phyloP scores from a whole-genome alignment of 2,888 invertebrate genomes.

The Patella ulyssiponensis region DNA sequence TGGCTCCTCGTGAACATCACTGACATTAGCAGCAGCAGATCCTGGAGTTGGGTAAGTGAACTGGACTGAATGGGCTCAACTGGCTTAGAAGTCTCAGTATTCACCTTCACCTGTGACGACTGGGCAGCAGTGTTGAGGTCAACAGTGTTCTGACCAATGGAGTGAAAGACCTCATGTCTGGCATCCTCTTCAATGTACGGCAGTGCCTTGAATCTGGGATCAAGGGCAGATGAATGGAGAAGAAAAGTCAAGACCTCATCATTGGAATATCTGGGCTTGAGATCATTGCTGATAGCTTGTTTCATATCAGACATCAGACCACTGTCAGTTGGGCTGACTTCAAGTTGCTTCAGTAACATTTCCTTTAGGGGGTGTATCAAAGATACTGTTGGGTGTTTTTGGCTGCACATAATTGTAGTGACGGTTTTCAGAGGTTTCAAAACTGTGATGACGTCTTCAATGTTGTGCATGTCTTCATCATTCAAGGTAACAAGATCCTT shows the following conservation, averaged over 20 bases:
- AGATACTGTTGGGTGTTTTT: conserved; percentile 10
- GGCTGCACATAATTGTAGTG: conserved; percentile 15
- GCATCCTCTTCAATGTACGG: not conserved
- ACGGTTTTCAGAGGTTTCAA: conserved; percentile 15
- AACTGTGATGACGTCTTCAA: conserved; percentile 2
- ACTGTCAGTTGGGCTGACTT: not conserved
- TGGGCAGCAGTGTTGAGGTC: too few relatives aligned
- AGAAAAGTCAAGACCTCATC: too few relatives aligned
- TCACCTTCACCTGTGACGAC: too few relatives aligned
- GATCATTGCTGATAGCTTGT: not conserved
- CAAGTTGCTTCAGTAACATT: not conserved
- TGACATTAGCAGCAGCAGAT: too few relatives aligned
- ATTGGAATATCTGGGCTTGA: not conserved
- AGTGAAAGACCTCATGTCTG: too few relatives aligned
- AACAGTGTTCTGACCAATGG: not conserved
- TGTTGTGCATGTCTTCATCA: conserved; percentile 1
- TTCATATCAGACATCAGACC: conserved; percentile 3
- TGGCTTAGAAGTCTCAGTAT: too few relatives aligned
- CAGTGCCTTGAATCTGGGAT: conserved; percentile 12
- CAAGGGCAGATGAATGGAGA: not conserved
- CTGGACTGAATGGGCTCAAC: too few relatives aligned
- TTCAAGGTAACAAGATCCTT: too few relatives aligned
- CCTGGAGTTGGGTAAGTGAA: too few relatives aligned
- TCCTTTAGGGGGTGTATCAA: conserved; percentile 15
- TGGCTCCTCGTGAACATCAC: too few relatives aligned